Percentiles rank a stretch among this genome's conserved stretches.
phyloP scores from a whole-genome alignment of 2,797 vertebrate genomes.

The Xiphorhynchus erythropygius region DNA sequence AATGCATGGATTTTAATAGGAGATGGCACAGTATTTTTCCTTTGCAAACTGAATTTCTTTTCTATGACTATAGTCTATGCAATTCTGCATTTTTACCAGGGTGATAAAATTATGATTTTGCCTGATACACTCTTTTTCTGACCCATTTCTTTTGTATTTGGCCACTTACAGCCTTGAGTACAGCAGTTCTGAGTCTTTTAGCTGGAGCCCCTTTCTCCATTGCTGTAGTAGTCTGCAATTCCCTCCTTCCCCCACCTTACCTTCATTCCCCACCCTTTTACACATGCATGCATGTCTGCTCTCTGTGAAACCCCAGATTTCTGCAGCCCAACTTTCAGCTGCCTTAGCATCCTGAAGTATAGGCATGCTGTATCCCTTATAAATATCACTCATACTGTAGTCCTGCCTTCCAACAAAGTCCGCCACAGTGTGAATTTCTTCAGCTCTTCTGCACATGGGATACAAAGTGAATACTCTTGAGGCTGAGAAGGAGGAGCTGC shows the following conservation, averaged over 20 bases:
- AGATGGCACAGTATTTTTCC: background rate
- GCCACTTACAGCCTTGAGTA: background rate
- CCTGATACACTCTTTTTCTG: background rate
- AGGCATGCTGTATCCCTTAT: background rate
- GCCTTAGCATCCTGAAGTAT: background rate
- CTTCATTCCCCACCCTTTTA: background rate
- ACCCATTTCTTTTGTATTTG: background rate
- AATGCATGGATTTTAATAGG: background rate
- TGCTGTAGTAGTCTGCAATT: background rate
- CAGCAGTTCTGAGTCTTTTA: background rate
- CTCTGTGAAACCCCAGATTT: background rate
- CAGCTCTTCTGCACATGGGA: background rate
- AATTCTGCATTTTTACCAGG: background rate
- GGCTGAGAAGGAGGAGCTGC: background rate
- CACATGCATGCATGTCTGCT: background rate
- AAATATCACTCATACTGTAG: background rate
- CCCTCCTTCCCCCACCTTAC: background rate
- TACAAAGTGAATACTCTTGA: background rate
- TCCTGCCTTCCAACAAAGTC: background rate
- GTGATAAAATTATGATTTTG: background rate
- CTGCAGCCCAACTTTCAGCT: background rate
- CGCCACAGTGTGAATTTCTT: background rate
- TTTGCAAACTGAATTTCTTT: slow-evolving; percentile 17
- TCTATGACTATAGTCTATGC: background rate
- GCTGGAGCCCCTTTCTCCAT: background rate